A percentile compares a stretch with the other conserved stretches of the same genome.
These are phyloP conservation scores for Myzus persicae DNA, from an alignment of 1,140 invertebrate species.

Conservation along the genomic window DNA sequence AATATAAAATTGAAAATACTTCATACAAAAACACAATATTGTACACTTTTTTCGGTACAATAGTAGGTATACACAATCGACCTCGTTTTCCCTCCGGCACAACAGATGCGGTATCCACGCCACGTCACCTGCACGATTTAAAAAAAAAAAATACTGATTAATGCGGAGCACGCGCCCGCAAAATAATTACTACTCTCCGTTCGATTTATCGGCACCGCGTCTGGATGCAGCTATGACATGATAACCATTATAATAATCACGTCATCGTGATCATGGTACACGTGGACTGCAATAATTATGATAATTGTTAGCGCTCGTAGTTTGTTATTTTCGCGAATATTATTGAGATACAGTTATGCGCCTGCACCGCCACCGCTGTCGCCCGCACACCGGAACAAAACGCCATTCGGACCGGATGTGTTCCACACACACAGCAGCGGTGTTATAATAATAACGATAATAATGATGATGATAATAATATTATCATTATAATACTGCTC, in stretches of 20 bases:
- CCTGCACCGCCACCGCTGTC: too few species aligned
- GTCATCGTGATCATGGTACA: too few species aligned
- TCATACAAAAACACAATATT: too few species aligned
- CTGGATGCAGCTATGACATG: not conserved
- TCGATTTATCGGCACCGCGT: not conserved
- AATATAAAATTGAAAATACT: not conserved
- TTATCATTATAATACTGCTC: not conserved
- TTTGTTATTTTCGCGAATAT: not conserved
- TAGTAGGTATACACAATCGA: too few species aligned
- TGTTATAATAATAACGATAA: not conserved
- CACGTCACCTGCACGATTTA: not conserved
- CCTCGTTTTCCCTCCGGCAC: not conserved
- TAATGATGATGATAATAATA: not conserved
- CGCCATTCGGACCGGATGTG: not conserved
- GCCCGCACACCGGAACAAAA: not conserved
- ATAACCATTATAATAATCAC: not conserved
- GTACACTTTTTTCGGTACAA: too few species aligned
- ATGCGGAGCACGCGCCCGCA: not conserved
- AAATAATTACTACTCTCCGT: not conserved
- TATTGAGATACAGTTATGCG: too few species aligned
- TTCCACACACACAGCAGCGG: too few species aligned
- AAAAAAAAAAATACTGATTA: not conserved
- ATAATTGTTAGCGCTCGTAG: not conserved
- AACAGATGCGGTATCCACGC: not conserved
- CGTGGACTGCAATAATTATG: too few species aligned